Conservation (phyloP, 1,140 invertebrate genomes). For the Episyrphus balteatus region DNA sequence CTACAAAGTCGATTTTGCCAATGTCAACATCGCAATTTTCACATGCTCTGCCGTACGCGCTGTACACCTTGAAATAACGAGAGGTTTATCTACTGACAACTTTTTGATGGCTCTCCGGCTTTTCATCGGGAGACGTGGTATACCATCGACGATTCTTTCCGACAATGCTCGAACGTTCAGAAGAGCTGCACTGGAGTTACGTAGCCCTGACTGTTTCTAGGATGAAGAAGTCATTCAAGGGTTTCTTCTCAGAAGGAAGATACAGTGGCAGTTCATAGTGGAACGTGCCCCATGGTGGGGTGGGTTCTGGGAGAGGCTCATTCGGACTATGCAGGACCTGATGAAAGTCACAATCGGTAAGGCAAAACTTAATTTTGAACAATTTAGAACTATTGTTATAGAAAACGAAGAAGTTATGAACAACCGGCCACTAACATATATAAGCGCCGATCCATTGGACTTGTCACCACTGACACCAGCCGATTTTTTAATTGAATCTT, state of each 20-base stretch:
- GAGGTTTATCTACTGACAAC: constrained; percentile 19
- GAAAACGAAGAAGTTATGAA: background rate
- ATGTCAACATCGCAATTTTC: constrained; percentile 22
- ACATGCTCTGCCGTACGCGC: constrained; percentile 21
- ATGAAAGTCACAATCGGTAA: background rate
- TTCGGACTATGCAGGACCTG: constrained; percentile 2
- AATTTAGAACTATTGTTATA: background rate
- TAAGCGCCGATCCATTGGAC: background rate
- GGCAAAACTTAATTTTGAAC: background rate
- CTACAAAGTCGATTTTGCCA: constrained; percentile 5
- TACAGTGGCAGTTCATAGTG: background rate
- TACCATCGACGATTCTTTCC: constrained; percentile 13
- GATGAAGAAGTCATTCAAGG: background rate
- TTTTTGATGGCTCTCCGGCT: constrained; percentile 22
- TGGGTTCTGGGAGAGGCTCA: background rate
- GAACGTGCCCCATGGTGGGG: background rate
- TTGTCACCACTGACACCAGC: background rate
- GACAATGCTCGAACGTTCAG: constrained; percentile 11
- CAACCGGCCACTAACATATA: background rate
- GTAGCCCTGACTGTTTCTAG: background rate
- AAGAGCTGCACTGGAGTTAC: background rate
- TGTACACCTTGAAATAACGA: constrained; percentile 29
- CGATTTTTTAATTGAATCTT: no score
- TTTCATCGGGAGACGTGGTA: constrained; percentile 26
- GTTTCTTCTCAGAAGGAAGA: background rate